phyloP scores from a whole-genome alignment of 2,888 invertebrate species.

The Tetramorium bicarinatum region DNA sequence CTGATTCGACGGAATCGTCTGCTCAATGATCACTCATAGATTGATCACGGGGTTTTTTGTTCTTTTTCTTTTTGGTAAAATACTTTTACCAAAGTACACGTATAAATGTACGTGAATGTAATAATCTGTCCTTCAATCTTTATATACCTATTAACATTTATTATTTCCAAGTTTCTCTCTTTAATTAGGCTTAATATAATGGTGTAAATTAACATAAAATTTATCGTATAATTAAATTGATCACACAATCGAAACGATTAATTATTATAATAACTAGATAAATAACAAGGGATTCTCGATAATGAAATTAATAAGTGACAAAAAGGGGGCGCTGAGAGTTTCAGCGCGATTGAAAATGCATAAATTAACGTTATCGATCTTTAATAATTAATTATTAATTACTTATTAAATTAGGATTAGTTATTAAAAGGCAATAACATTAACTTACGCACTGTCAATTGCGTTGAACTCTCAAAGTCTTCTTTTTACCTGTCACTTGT shows the following conservation, averaged over 20 bases:
- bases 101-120: not conserved
- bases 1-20: constrained; percentile 60
- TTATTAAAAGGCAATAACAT: no score
- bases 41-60: not conserved
- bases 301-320: no score
- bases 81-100: not conserved
- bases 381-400: no score
- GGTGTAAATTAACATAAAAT: not conserved
- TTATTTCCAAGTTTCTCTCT: not conserved
- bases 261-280: not conserved
- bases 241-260: not conserved
- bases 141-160: not conserved
- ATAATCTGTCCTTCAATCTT: constrained; percentile 1
- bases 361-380: no score
- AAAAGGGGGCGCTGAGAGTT: no score
- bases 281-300: no score
- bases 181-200: not conserved
- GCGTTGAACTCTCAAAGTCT: no score
- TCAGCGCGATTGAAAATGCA: no score
- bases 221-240: not conserved
- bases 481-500: no score
- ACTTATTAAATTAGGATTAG: no score
- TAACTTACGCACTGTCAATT: no score
- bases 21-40: not conserved
- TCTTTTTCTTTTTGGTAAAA: not conserved